Base-by-base conservation (phyloP, 2,888 invertebrate genomes). In the Psococerastis gibbosa region DNA sequence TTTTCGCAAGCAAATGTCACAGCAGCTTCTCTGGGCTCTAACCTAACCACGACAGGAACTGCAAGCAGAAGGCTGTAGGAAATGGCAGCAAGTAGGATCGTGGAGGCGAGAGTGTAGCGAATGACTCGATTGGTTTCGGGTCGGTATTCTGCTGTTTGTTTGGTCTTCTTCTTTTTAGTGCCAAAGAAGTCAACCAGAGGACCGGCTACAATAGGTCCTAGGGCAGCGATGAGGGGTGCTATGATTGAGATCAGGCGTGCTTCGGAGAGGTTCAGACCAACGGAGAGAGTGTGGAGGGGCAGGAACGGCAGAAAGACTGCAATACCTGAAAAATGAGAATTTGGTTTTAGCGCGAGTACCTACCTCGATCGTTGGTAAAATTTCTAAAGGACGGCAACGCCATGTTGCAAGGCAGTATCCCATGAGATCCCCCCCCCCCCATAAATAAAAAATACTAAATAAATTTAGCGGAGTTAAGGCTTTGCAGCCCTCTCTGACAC, bases 271-370 rank as follows among this genome's bases (percentile, higher is more conserved):
- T 76, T 75, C 50, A 91, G 60, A 1, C 87, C 88, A 49, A 77
- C 66, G 47, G 70, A 65, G 49, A 70, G 63, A 77, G 83, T 80
- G 62, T 82, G 84, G 46, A 79, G 66, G 15, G 82, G 75, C 48
- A 89, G 73, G 61, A 83, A 80, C 5, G 88, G 80, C 54, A 81
- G 74, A 49, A 89, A 69, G 53, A 81, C 78, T 50, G 85, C 83
- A 54, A 88, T 65, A 52, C 80, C 88, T 88, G 61, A 42, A 57
- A 57, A 46, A 22, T 41, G 27, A 33, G 35, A 17, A 31, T 38
- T 16, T 27, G 11, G 27, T 6, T 27, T 9, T 27, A 27, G n/a
- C n/a, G n/a, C n/a, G n/a, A n/a, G n/a, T n/a, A n/a, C n/a, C n/a
- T n/a, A n/a, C n/a, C n/a, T n/a, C n/a, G n/a, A n/a, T n/a, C n/a